phyloP scores from a whole-genome alignment of 2,113 vertebrate species.

The Callithrix jacchus region DNA sequence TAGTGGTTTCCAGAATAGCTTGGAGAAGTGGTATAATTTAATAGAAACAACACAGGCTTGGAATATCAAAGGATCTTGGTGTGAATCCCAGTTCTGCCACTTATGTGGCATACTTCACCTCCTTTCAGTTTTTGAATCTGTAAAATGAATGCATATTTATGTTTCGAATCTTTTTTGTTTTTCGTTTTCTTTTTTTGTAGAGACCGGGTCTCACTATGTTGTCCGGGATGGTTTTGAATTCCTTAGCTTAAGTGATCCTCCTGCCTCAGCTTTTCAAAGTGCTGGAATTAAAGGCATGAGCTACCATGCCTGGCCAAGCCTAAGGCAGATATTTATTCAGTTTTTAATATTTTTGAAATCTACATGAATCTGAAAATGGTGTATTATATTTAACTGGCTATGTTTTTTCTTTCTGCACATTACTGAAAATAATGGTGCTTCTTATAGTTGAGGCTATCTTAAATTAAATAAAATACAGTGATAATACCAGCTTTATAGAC shows the following conservation, averaged over 20 bases:
- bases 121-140: background rate
- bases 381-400: background rate
- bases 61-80: background rate
- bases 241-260: too few relatives aligned
- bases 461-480: background rate
- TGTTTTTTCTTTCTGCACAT: slow-evolving; percentile 14
- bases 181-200: too few relatives aligned
- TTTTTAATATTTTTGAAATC: slow-evolving; percentile 41
- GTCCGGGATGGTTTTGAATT: too few relatives aligned
- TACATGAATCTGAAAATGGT: background rate
- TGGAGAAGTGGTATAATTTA: background rate
- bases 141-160: background rate
- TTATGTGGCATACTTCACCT: background rate
- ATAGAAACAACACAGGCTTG: background rate
- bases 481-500: background rate
- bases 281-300: too few relatives aligned
- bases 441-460: slow-evolving; percentile 18
- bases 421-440: background rate
- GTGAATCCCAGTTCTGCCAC: background rate
- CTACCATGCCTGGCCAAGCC: background rate
- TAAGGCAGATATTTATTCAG: background rate
- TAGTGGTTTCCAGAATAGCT: background rate
- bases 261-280: too few relatives aligned
- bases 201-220: too few relatives aligned
- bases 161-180: background rate